Base-by-base conservation (phyloP, 2,797 vertebrate genomes). In the Thamnophis elegans region DNA sequence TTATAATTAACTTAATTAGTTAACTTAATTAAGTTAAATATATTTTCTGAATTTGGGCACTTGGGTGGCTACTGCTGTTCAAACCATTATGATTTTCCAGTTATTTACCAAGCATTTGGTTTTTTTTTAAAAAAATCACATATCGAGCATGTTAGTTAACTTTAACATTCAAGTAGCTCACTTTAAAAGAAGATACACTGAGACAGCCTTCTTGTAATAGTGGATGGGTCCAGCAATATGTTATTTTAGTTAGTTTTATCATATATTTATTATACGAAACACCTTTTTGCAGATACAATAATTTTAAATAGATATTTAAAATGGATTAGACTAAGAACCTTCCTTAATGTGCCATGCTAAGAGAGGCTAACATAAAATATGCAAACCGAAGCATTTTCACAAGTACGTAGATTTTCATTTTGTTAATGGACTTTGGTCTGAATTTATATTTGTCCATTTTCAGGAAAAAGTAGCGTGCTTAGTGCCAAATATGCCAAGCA, bases 401-500 rank as follows among this genome's bases (percentile, higher is more conserved):
- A 94, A 62, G 93, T 26, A 53, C 51, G 51, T 55, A 59, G 36
- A 90, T 87, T 68, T 95, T 95, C 94, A 68, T 89, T 93, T 85
- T 32, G 92, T 91, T 82, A 94, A 93, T 62, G 94, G 94, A 20
- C 22, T 94, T 28, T 11, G 94, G 59, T 22, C 94, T 51, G 94
- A 94, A 95, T 26, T 47, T 95, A 68, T 92, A 92, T 60, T 73
- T 95, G 88, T 85, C 92, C 92, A 91, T 95, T 91, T 93, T 89
- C 91, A 94, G 92, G 89, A 26, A 93, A 47, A 89, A 78, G 42
- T 92, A 91, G 93, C 8, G 54, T 93, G 53, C 73, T 73, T 92
- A 28, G 25, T 47, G 53, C 13, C 32, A 59, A 60, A 7, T 13
- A 0, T 94, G 90, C 86, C 22, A 90, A 73, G 92, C 55, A 68